Conservation (phyloP, 2,888 invertebrate genomes). For the Apodemia mormo region DNA sequence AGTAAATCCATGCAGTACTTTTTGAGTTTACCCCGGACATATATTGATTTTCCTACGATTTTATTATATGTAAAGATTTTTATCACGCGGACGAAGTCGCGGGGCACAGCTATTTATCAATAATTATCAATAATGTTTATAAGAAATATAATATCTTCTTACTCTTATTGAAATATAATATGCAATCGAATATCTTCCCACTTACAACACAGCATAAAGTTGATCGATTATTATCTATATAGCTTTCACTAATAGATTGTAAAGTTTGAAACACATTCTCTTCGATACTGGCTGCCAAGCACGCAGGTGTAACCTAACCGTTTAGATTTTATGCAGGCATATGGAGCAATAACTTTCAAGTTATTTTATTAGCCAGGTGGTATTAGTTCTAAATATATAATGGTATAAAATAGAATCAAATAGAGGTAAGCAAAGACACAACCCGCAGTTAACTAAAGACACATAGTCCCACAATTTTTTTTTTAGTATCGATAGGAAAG, state of each 20-base stretch:
- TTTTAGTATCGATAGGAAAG: too few relatives aligned
- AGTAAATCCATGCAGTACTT: too few relatives aligned
- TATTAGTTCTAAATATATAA: background rate
- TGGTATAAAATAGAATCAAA: background rate
- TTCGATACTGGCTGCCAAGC: slow-evolving; percentile 30
- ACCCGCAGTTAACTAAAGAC: too few relatives aligned
- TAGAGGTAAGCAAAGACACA: too few relatives aligned
- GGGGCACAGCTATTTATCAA: too few relatives aligned
- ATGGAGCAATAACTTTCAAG: background rate
- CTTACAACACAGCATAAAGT: slow-evolving; percentile 29
- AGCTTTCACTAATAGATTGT: slow-evolving; percentile 55
- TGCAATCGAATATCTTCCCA: background rate
- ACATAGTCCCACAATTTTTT: too few relatives aligned
- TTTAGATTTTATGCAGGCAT: slow-evolving; percentile 5
- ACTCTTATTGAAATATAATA: background rate
- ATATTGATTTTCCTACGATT: too few relatives aligned
- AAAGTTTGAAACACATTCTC: slow-evolving; percentile 38
- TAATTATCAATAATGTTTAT: background rate
- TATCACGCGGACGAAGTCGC: too few relatives aligned
- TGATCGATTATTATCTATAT: slow-evolving; percentile 50
- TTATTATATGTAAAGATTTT: too few relatives aligned
- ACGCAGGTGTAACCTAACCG: slow-evolving; percentile 19
- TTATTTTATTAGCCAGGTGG: slow-evolving; percentile 1
- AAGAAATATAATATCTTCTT: background rate
- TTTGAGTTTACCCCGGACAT: too few relatives aligned